phyloP scores from a whole-genome alignment of 2,113 vertebrate genomes.

The Myotis brandtii region DNA sequence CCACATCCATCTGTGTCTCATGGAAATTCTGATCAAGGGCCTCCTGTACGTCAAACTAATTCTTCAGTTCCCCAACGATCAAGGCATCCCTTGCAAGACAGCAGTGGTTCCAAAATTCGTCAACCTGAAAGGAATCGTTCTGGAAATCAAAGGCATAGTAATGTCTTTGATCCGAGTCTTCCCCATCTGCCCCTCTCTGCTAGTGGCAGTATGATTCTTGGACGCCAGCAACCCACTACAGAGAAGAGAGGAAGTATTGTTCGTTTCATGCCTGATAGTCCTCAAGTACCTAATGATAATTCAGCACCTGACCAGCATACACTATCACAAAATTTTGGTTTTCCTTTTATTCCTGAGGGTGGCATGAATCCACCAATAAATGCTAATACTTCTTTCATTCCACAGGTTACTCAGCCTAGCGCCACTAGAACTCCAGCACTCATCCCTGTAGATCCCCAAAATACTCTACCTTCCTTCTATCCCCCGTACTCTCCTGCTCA shows the following conservation, averaged over 20 bases:
- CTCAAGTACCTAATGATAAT: conserved; percentile 93
- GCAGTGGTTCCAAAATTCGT: conserved; percentile 90
- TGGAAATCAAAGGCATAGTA: conserved; percentile 91
- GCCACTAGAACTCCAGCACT: conserved; percentile 94
- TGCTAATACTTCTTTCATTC: conserved; percentile 96
- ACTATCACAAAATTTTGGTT: conserved; percentile 96
- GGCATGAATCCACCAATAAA: conserved; percentile 98
- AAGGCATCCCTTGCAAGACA: conserved; percentile 92
- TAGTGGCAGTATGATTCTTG: conserved; percentile 92
- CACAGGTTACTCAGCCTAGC: conserved; percentile 94
- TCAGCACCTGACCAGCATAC: conserved; percentile 93
- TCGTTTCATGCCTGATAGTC: conserved; percentile 95
- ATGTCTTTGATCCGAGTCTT: conserved; percentile 94
- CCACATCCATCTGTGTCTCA: conserved; percentile 92
- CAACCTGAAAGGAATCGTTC: conserved; percentile 93
- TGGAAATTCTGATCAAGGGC: conserved; percentile 91
- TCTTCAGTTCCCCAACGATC: conserved; percentile 93
- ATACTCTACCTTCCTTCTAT: conserved; percentile 96
- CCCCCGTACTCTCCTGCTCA: conserved; percentile 98
- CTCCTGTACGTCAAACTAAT: conserved; percentile 89
- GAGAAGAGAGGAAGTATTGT: conserved; percentile 96
- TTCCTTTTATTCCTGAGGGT: conserved; percentile 95
- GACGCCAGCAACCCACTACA: conserved; percentile 91
- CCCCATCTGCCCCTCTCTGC: conserved; percentile 92
- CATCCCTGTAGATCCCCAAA: conserved; percentile 96